Conservation (phyloP, 92 coral and sea anemone species). For the Chrysogorgia sp. region DNA sequence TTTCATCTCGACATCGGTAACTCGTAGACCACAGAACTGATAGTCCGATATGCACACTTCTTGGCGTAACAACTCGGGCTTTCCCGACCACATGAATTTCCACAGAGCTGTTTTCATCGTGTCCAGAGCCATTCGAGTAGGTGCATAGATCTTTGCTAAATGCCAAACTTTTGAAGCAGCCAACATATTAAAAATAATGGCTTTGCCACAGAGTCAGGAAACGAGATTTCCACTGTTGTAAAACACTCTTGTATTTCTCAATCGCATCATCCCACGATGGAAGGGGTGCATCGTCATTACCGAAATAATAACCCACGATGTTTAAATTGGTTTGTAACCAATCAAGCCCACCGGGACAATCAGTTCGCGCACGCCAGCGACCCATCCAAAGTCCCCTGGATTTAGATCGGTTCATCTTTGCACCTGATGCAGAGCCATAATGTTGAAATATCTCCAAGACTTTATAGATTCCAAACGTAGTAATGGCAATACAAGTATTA, state of each 20-base stretch:
- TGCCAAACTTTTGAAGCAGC: slow-evolving; percentile 40
- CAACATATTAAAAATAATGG: slow-evolving; percentile 28
- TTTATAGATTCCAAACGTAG: no score
- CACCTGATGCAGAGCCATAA: no score
- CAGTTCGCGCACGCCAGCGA: slow-evolving; percentile 1
- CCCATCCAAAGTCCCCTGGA: slow-evolving; percentile 55
- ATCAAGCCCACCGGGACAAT: slow-evolving; percentile 8
- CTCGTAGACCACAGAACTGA: not conserved
- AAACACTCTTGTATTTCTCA: not conserved
- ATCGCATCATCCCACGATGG: not conserved
- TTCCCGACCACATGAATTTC: slow-evolving; percentile 14
- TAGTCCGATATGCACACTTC: not conserved
- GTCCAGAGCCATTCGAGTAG: not conserved
- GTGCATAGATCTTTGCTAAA: slow-evolving; percentile 25
- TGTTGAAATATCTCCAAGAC: no score
- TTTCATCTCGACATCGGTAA: not conserved
- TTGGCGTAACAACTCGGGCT: slow-evolving; percentile 6
- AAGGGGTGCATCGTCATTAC: slow-evolving; percentile 7
- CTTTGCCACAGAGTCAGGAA: slow-evolving; percentile 37
- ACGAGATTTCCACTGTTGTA: slow-evolving; percentile 37
- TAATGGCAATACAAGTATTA: no score
- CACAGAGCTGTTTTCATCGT: not conserved
- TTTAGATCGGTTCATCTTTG: no score
- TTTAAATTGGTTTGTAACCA: slow-evolving; percentile 21
- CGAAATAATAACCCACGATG: slow-evolving; percentile 29